A percentile compares a stretch with the other conserved stretches of the same genome.
phyloP scores from a whole-genome alignment of 2,888 invertebrate species.

The Chalcis sispes region DNA sequence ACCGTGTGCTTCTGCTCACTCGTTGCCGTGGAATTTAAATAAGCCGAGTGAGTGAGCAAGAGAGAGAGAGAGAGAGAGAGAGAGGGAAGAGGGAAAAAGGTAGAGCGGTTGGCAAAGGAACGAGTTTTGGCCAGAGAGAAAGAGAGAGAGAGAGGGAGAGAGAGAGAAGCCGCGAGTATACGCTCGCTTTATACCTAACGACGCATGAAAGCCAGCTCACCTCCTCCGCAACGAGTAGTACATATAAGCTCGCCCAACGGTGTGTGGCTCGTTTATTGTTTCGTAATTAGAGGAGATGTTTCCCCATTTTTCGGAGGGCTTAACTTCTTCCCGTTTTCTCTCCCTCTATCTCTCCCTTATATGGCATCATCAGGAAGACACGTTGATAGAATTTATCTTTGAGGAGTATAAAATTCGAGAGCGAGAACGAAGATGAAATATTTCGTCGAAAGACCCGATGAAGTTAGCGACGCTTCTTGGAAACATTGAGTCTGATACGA shows the following conservation, averaged over 20 bases:
- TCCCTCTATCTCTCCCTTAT: no score
- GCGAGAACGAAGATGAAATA: no score
- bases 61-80: constrained; percentile 1
- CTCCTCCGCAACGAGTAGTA: background rate
- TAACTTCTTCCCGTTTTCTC: no score
- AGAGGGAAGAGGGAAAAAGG: background rate
- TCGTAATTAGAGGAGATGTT: constrained; percentile 35
- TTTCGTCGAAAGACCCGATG: no score
- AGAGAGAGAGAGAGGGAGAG: constrained; percentile 12
- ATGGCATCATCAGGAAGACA: no score
- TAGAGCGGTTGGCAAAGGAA: constrained; percentile 2
- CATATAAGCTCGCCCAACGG: background rate
- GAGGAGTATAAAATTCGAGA: no score
- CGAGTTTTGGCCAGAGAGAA: background rate
- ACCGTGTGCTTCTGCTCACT: background rate
- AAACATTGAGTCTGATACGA: no score
- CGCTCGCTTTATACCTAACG: constrained; percentile 49
- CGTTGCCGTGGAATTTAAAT: constrained; percentile 45
- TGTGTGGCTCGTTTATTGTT: constrained; percentile 33
- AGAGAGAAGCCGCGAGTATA: constrained; percentile 1
- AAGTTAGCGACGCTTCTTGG: no score
- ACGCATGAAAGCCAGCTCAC: constrained; percentile 25
- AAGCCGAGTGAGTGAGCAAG: constrained; percentile 3
- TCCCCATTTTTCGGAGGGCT: no score
- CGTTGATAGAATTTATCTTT: no score